These are phyloP conservation scores for Ciconia maguari DNA, from an alignment of 2,113 vertebrate species.

Conservation along the genomic window DNA sequence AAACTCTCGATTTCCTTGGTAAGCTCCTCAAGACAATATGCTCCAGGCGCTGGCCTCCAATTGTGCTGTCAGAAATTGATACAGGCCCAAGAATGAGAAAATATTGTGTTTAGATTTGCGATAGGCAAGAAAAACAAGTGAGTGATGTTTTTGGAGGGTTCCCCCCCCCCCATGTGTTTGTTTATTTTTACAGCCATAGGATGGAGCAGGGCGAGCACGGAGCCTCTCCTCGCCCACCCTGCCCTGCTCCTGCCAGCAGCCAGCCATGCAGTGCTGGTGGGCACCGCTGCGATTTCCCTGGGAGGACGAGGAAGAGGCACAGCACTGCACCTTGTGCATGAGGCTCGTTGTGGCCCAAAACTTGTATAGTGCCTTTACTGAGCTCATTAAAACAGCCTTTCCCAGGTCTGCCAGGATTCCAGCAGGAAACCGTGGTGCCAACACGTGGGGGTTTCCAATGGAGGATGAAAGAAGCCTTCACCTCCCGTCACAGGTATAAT, in stretches of 20 bases:
- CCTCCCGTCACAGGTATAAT: rapidly evolving
- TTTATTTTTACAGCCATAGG: constrained; percentile 72
- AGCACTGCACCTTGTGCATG: background rate
- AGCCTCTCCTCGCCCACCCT: constrained; percentile 38
- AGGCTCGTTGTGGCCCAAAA: background rate
- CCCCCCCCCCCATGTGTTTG: constrained; percentile 25
- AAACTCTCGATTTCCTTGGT: constrained; percentile 77
- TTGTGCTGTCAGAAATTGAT: constrained; percentile 74
- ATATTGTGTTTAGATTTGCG: constrained; percentile 70
- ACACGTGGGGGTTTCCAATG: rapidly evolving
- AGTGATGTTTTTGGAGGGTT: background rate
- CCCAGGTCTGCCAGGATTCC: background rate
- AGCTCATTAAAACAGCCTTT: background rate
- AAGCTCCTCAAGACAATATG: constrained; percentile 73
- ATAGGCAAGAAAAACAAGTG: constrained; percentile 63
- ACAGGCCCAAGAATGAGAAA: constrained; percentile 65
- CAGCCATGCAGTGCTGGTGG: background rate
- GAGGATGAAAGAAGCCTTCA: background rate
- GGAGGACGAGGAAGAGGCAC: background rate
- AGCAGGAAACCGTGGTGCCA: background rate
- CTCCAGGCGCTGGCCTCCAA: constrained; percentile 30
- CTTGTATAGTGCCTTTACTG: rapidly evolving
- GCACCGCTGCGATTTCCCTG: background rate
- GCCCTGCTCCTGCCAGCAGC: background rate
- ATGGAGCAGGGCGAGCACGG: background rate